These are phyloP conservation scores for Flexamia atlantica DNA, from an alignment of 2,888 invertebrate genomes.

Conservation along the genomic window DNA sequence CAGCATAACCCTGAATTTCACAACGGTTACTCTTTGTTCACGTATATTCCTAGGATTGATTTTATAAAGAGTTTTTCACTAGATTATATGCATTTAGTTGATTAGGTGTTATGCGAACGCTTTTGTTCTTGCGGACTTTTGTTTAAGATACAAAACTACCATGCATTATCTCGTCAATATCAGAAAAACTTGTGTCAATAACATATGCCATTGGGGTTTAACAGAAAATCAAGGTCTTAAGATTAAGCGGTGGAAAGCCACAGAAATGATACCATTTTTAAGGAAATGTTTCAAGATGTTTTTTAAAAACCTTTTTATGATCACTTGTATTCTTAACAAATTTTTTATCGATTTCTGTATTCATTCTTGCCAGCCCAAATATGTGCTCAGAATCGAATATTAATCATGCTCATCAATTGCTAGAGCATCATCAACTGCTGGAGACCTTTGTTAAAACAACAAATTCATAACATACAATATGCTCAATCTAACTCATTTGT, in stretches of 20 bases:
- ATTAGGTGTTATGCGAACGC: not conserved
- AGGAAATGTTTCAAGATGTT: slow-evolving; percentile 28
- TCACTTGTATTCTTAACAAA: not conserved
- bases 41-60: slow-evolving; percentile 58
- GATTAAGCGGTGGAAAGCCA: not conserved
- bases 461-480: slow-evolving; percentile 69
- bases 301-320: not conserved
- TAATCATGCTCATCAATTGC: slow-evolving; percentile 65
- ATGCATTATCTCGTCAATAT: not conserved
- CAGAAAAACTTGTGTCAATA: not conserved
- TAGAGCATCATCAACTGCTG: too few relatives aligned
- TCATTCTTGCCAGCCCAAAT: slow-evolving; percentile 1
- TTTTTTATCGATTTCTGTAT: not conserved
- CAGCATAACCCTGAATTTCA: slow-evolving; percentile 56
- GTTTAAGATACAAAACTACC: slow-evolving; percentile 14
- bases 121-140: slow-evolving; percentile 35
- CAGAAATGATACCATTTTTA: slow-evolving; percentile 55
- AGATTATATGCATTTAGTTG: slow-evolving; percentile 44
- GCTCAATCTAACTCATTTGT: slow-evolving; percentile 69
- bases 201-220: not conserved
- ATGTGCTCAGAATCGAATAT: not conserved
- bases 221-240: slow-evolving; percentile 15
- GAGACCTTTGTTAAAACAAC: slow-evolving; percentile 70
- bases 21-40: slow-evolving; percentile 56
- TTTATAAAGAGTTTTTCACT: slow-evolving; percentile 60